Percentiles rank a stretch among this genome's conserved stretches.
phyloP scores from a whole-genome alignment of 2,113 vertebrate species.

The Rhinopomastus cyanomelas region DNA sequence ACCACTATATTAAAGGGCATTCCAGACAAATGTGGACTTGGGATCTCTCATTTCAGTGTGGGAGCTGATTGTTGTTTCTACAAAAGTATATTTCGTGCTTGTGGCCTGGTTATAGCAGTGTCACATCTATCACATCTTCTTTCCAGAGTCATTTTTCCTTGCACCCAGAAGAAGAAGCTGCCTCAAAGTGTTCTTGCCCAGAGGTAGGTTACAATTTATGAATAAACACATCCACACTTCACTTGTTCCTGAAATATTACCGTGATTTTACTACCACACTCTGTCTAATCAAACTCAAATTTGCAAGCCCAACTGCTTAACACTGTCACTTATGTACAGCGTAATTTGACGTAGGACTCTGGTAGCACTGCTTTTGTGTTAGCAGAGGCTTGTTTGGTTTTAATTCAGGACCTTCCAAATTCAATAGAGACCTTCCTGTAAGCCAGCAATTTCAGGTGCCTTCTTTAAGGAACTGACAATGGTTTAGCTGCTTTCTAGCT shows the following conservation, averaged over 20 bases:
- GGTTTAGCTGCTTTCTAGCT: neutral
- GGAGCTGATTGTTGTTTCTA: neutral
- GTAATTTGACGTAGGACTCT: neutral
- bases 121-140: neutral
- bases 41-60: neutral
- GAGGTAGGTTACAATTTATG: neutral
- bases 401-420: conserved; percentile 13
- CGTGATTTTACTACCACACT: neutral
- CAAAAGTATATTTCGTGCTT: neutral
- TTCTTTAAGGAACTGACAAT: neutral
- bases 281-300: neutral
- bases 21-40: neutral
- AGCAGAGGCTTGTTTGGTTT: neutral
- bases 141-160: neutral
- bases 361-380: neutral
- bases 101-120: neutral
- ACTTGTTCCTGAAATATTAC: neutral
- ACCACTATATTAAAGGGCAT: neutral
- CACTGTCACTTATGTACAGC: neutral
- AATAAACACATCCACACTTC: neutral
- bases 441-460: neutral
- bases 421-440: neutral
- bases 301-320: neutral
- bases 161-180: neutral
- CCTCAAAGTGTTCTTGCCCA: neutral